Conservation (phyloP, 2,797 vertebrate species). For the Hydrophis major region DNA sequence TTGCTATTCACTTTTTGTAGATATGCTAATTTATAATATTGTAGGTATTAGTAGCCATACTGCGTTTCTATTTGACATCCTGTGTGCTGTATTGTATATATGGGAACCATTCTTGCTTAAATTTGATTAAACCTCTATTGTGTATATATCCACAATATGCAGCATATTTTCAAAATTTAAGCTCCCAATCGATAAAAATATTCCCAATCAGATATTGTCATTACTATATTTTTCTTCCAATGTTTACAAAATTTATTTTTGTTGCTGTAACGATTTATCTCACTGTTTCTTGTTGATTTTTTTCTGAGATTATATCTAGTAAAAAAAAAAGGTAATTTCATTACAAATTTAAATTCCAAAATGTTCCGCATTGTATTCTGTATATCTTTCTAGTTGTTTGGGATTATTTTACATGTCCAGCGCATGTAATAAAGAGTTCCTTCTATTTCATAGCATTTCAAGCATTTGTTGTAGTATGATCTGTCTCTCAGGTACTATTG, state of each 20-base stretch:
- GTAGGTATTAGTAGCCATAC: not conserved
- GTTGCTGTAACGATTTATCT: not conserved
- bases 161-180: not conserved
- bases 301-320: not conserved
- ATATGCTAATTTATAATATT: not conserved
- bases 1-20: not conserved
- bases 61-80: not conserved
- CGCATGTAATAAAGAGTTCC: not conserved
- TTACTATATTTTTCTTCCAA: not conserved
- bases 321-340: not conserved
- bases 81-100: not conserved
- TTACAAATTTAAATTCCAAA: not conserved
- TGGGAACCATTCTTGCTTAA: not conserved
- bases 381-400: not conserved
- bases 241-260: not conserved
- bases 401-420: not conserved
- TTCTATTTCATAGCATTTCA: not conserved
- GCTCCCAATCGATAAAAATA: not conserved
- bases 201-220: not conserved
- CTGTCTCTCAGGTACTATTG: not conserved
- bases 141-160: not conserved
- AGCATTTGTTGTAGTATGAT: not conserved
- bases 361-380: not conserved
- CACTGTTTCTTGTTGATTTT: not conserved
- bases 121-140: not conserved